A percentile compares a stretch with the other conserved stretches of the same genome.
Evolutionary conservation across 2,888 invertebrate species (phyloP).

Genomic region (Drosophila tripunctata): DNA sequence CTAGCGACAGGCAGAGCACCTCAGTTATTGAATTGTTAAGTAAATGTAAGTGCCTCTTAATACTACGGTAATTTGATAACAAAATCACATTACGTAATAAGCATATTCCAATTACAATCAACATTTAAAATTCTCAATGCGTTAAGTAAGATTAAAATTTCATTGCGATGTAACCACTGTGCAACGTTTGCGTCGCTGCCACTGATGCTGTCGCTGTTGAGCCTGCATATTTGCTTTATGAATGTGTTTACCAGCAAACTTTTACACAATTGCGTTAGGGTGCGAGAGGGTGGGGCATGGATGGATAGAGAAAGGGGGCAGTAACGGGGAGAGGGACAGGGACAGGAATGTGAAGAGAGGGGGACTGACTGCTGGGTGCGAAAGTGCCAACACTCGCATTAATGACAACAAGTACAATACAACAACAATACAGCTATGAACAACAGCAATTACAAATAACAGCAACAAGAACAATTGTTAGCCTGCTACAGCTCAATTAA

Average conservation of each 20-base stretch:
- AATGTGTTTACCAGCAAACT: conserved; percentile 78
- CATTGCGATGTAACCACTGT: conserved; percentile 4
- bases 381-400: conserved; percentile 78
- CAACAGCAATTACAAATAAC: conserved; percentile 56
- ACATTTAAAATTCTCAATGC: neutral
- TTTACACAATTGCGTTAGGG: conserved; percentile 44
- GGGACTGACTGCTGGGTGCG: conserved; percentile 56
- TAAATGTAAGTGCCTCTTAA: too few species aligned
- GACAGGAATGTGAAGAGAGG: neutral
- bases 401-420: conserved; percentile 61
- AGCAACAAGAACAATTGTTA: conserved; percentile 69
- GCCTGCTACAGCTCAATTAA: conserved; percentile 73
- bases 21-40: too few species aligned
- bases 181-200: conserved; percentile 24
- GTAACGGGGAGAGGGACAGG: neutral
- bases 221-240: conserved; percentile 77
- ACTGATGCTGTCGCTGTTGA: conserved; percentile 22
- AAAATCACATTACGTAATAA: too few species aligned
- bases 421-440: conserved; percentile 32
- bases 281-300: conserved; percentile 10
- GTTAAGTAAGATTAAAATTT: neutral
- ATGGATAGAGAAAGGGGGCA: neutral
- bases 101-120: too few species aligned
- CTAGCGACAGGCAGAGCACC: too few species aligned
- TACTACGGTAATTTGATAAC: too few species aligned